phyloP scores from a whole-genome alignment of 2,797 vertebrate species.

The Salmo trutta region DNA sequence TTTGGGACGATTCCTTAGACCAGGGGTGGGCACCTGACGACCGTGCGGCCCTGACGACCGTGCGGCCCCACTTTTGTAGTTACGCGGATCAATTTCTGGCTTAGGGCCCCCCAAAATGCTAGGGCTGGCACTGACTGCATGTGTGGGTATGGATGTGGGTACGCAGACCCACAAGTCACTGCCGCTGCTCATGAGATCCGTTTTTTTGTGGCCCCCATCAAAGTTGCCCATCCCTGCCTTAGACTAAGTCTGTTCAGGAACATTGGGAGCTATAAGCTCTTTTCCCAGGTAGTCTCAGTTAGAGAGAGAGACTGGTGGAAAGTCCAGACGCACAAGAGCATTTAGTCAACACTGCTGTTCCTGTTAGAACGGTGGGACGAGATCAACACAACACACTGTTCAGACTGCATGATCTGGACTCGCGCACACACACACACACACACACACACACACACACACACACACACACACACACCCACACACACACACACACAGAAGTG shows the following conservation, averaged over 20 bases:
- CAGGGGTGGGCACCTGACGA: no score
- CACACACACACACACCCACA: conserved; percentile 25
- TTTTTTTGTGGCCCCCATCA: no score
- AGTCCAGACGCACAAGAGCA: conserved; percentile 41
- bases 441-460: conserved; percentile 27
- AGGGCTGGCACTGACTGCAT: no score
- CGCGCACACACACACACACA: conserved; percentile 32
- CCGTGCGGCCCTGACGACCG: no score
- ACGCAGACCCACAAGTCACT: no score
- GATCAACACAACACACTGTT: conserved; percentile 33
- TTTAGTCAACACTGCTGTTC: conserved; percentile 63
- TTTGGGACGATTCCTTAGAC: neutral
- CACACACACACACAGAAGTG: neutral
- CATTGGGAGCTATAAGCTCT: neutral
- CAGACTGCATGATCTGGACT: conserved; percentile 63
- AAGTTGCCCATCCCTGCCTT: no score
- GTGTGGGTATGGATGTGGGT: no score
- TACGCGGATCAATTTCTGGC: no score
- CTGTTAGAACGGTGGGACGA: conserved; percentile 14
- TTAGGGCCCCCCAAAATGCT: no score
- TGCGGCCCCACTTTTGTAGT: no score
- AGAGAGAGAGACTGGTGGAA: neutral
- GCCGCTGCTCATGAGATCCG: no score
- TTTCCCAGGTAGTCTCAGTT: neutral
- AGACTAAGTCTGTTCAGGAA: neutral